Percentiles rank a stretch among this genome's conserved stretches.
Evolutionary conservation across 2,888 invertebrate species (phyloP).

Genomic region (Drosophila tanythrix): DNA sequence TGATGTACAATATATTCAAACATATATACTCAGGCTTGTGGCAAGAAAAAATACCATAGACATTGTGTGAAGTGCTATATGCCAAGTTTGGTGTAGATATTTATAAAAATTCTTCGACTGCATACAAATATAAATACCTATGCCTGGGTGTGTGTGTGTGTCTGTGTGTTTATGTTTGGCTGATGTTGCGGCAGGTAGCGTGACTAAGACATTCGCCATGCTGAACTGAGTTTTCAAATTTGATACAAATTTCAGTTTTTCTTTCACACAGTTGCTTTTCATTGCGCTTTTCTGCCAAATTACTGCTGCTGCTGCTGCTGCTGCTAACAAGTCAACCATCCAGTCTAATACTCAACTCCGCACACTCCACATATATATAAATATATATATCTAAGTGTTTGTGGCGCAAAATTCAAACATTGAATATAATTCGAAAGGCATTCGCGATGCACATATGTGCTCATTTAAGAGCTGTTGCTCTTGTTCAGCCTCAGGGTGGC

Average conservation of each 20-base stretch:
- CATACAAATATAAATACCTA: conserved; percentile 37
- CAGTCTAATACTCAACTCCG: conserved; percentile 39
- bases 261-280: conserved; percentile 41
- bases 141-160: conserved; percentile 17
- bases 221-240: conserved; percentile 74
- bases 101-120: conserved; percentile 41
- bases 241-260: conserved; percentile 73
- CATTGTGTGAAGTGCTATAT: conserved; percentile 17
- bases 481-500: conserved; percentile 10
- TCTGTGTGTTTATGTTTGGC: conserved; percentile 21
- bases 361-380: conserved; percentile 1
- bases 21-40: background rate
- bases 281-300: conserved; percentile 51
- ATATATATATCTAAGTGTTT: conserved; percentile 5
- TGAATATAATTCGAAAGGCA: conserved; percentile 72
- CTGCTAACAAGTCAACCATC: conserved; percentile 62
- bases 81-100: conserved; percentile 45
- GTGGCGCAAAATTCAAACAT: conserved; percentile 70
- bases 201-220: conserved; percentile 77
- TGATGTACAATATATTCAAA: background rate
- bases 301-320: conserved; percentile 49
- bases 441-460: conserved; percentile 44
- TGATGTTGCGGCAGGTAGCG: conserved; percentile 67
- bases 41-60: conserved; percentile 10
- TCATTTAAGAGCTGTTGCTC: conserved; percentile 7